These are phyloP conservation scores for Scaptomyza caliginosa DNA, from an alignment of 2,888 invertebrate genomes.

Conservation along the genomic window DNA sequence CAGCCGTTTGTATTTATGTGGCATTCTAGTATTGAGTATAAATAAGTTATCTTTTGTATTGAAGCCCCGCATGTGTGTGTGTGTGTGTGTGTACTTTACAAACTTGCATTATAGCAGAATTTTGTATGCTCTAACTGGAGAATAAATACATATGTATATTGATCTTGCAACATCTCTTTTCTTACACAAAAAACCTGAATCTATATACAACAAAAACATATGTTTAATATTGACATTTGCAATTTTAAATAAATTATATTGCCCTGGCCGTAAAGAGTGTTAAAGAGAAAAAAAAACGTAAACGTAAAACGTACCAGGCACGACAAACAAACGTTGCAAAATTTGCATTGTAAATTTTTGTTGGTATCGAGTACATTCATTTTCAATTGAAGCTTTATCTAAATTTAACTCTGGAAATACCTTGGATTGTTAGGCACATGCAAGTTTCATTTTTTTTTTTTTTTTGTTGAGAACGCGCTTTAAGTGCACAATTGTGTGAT, in stretches of 20 bases:
- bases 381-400: constrained; percentile 31
- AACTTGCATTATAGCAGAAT: not conserved
- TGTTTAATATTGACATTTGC: not conserved
- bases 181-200: too few relatives aligned
- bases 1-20: not conserved
- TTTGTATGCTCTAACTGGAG: not conserved
- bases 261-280: constrained; percentile 3
- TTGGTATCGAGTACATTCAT: constrained; percentile 42
- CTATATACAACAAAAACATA: not conserved
- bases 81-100: not conserved
- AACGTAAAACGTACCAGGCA: constrained; percentile 56
- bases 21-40: constrained; percentile 5
- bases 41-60: constrained; percentile 12
- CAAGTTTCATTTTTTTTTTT: not conserved
- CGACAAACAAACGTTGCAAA: constrained; percentile 26
- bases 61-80: not conserved
- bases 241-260: not conserved
- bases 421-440: constrained; percentile 4
- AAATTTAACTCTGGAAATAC: constrained; percentile 29
- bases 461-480: not conserved
- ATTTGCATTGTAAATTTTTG: constrained; percentile 53
- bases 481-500: constrained; percentile 1
- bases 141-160: too few relatives aligned
- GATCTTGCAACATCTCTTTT: too few relatives aligned
- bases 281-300: too few relatives aligned